phyloP scores from a whole-genome alignment of 23 tunicate genomes.

The Halocynthia roretzi region DNA sequence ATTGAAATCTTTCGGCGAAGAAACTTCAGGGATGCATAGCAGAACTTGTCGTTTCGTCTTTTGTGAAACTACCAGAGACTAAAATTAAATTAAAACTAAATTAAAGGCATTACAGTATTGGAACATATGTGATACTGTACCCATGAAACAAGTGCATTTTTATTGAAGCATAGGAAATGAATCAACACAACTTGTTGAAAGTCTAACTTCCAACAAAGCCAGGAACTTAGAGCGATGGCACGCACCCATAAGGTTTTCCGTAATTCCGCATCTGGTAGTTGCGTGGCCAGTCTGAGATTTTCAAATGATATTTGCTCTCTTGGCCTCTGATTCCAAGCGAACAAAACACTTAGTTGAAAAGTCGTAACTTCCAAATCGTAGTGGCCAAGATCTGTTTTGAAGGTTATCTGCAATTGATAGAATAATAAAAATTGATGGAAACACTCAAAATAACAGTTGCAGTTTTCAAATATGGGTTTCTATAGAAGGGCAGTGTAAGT shows the following conservation, averaged over 20 bases:
- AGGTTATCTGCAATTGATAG: slow-evolving; percentile 40
- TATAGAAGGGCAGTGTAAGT: neutral
- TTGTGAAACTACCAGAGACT: slow-evolving; percentile 56
- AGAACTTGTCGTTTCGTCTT: slow-evolving; percentile 78
- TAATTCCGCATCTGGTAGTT: slow-evolving; percentile 69
- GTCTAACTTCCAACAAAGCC: too few species aligned
- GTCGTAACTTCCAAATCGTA: slow-evolving; percentile 86
- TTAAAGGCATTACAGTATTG: neutral
- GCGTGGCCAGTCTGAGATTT: slow-evolving; percentile 73
- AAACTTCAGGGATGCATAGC: slow-evolving; percentile 49
- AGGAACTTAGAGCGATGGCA: neutral
- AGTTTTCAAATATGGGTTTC: neutral
- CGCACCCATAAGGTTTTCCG: slow-evolving; percentile 80
- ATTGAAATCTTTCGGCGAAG: slow-evolving; percentile 60
- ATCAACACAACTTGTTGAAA: too few species aligned
- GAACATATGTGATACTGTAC: too few species aligned
- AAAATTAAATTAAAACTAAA: too few species aligned
- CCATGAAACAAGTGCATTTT: too few species aligned
- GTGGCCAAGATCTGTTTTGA: slow-evolving; percentile 77
- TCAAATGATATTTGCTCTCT: slow-evolving; percentile 58
- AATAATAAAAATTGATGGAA: neutral
- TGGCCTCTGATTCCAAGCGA: slow-evolving; percentile 68
- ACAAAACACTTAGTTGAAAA: slow-evolving; percentile 74
- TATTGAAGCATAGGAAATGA: too few species aligned
- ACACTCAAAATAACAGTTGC: neutral